These are phyloP conservation scores for Entelurus aequoreus DNA, from an alignment of 2,113 vertebrate species.

Conservation along the genomic window DNA sequence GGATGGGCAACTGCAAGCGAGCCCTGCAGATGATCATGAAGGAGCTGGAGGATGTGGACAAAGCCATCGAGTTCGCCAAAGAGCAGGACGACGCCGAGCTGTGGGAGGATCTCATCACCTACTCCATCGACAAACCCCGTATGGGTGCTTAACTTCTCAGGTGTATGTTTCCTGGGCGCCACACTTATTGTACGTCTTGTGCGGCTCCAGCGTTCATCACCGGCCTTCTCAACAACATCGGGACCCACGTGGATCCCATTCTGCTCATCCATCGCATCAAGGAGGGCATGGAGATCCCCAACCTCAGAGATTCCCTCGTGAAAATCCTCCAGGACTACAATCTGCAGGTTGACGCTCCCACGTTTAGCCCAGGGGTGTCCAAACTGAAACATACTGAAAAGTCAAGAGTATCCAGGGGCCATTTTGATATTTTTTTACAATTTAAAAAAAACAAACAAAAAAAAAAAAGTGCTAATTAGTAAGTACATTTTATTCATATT, in stretches of 20 bases:
- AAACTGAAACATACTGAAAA: not conserved
- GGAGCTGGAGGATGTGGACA: constrained; percentile 90
- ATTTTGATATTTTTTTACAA: no score
- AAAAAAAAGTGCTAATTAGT: no score
- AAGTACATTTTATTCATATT: no score
- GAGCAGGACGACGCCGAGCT: constrained; percentile 96
- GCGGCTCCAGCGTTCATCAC: constrained; percentile 87
- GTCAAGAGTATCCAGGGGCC: no score
- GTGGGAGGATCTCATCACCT: constrained; percentile 97
- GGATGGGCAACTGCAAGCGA: constrained; percentile 95
- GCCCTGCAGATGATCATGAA: constrained; percentile 99
- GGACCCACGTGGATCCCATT: constrained; percentile 96
- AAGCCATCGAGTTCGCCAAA: constrained; percentile 98
- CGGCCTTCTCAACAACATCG: constrained; percentile 95
- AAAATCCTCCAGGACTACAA: constrained; percentile 99
- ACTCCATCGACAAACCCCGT: constrained; percentile 98
- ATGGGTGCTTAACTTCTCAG: constrained; percentile 37
- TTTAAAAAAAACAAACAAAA: no score
- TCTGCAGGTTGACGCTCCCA: constrained; percentile 76
- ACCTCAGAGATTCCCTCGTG: constrained; percentile 92
- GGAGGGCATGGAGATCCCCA: constrained; percentile 98
- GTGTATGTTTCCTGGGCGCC: no score
- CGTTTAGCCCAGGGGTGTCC: not conserved
- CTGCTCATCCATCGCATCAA: constrained; percentile 95
- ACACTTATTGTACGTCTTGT: not conserved